Conservation (phyloP, 2,888 invertebrate genomes). For the Ephialtes manifestator region DNA sequence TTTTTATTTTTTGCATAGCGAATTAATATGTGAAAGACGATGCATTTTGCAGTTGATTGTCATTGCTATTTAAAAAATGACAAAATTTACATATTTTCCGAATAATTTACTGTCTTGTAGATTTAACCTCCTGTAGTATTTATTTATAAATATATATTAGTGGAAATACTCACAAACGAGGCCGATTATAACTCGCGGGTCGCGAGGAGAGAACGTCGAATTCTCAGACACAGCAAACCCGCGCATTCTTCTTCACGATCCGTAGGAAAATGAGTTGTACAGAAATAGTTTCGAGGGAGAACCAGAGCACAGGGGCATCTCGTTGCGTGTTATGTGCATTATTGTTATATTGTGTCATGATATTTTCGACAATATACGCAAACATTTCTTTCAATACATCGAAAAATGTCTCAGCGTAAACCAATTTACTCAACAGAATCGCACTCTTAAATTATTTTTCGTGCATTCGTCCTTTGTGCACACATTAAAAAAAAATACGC, state of each 20-base stretch:
- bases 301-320: slow-evolving; percentile 44
- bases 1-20: too few relatives aligned
- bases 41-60: not conserved
- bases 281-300: slow-evolving; percentile 67
- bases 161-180: slow-evolving; percentile 58
- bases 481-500: too few relatives aligned
- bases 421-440: not conserved
- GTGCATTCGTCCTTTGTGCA: not conserved
- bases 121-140: slow-evolving; percentile 29
- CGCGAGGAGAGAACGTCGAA: slow-evolving; percentile 70
- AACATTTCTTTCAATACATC: not conserved
- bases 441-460: not conserved
- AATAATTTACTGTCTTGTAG: not conserved
- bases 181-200: slow-evolving; percentile 71
- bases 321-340: slow-evolving; percentile 37
- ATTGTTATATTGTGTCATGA: slow-evolving; percentile 1
- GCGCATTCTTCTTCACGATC: slow-evolving; percentile 71
- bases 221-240: slow-evolving; percentile 69
- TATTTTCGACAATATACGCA: not conserved
- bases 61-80: not conserved
- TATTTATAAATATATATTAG: slow-evolving; percentile 45
- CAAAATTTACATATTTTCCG: not conserved
- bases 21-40: not conserved
- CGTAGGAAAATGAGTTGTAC: slow-evolving; percentile 72
- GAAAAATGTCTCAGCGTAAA: not conserved